Evolutionary conservation across 2,888 invertebrate genomes (phyloP).

Genomic region (Hanleya hanleyi): DNA sequence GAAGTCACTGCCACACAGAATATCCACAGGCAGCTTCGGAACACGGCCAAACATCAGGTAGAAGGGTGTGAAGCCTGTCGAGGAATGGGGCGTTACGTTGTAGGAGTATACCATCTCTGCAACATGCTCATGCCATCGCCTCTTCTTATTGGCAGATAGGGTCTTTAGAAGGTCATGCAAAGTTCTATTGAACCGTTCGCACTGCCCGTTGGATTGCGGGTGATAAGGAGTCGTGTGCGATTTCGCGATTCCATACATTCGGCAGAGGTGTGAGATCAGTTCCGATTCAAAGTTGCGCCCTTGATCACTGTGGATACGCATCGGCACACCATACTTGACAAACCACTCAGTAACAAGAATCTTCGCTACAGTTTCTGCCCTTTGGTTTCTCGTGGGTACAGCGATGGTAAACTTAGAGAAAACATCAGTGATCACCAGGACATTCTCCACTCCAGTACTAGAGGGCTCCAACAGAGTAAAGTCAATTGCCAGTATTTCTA

Average conservation of each 20-base stretch:
- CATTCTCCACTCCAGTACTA: slow-evolving; percentile 30
- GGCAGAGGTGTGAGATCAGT: slow-evolving; percentile 10
- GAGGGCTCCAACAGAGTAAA: slow-evolving; percentile 32
- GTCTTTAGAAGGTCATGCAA: slow-evolving; percentile 15
- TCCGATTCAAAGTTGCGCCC: slow-evolving; percentile 10
- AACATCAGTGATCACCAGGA: slow-evolving; percentile 26
- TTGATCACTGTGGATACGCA: slow-evolving; percentile 11
- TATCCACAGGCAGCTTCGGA: slow-evolving; percentile 6
- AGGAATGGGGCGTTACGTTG: background rate
- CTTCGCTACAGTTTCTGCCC: slow-evolving; percentile 26
- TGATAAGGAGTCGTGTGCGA: slow-evolving; percentile 23
- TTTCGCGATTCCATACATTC: slow-evolving; percentile 16
- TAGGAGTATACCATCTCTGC: too few species aligned
- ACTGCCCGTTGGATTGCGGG: slow-evolving; percentile 14
- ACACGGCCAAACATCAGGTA: too few species aligned
- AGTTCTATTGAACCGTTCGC: too few species aligned
- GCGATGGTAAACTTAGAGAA: slow-evolving; percentile 34
- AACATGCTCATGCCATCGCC: slow-evolving; percentile 14
- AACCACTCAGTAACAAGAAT: slow-evolving; percentile 27
- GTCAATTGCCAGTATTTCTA: slow-evolving; percentile 34
- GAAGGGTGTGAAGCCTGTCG: background rate
- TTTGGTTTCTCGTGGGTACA: slow-evolving; percentile 36
- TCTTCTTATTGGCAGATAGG: slow-evolving; percentile 10
- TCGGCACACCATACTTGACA: slow-evolving; percentile 9
- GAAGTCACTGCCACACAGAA: background rate